Conservation (phyloP, 2,888 invertebrate species). For the Callyntrura guangdongensis region DNA sequence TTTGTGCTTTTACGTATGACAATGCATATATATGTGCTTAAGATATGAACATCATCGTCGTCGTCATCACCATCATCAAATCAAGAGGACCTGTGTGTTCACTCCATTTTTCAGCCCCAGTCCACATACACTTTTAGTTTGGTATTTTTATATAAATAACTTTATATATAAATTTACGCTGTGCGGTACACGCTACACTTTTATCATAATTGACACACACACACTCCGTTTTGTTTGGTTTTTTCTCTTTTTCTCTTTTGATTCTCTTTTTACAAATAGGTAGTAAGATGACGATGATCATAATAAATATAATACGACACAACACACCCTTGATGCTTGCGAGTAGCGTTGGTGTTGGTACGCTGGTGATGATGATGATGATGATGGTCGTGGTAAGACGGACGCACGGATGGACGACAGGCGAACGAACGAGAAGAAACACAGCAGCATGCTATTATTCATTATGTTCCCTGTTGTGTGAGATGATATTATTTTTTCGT, state of each 20-base stretch:
- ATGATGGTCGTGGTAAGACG: constrained; percentile 26
- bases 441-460: constrained; percentile 62
- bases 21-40: constrained; percentile 3
- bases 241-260: constrained; percentile 43
- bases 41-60: constrained; percentile 34
- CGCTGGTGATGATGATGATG: constrained; percentile 24
- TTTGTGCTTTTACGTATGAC: constrained; percentile 19
- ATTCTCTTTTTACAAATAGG: constrained; percentile 46
- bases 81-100: constrained; percentile 69
- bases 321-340: constrained; percentile 38
- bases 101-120: constrained; percentile 22
- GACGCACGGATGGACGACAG: constrained; percentile 64
- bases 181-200: background rate
- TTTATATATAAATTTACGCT: constrained; percentile 10
- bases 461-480: constrained; percentile 63
- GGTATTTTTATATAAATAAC: constrained; percentile 31
- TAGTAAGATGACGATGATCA: constrained; percentile 30
- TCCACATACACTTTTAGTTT: background rate
- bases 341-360: constrained; percentile 46
- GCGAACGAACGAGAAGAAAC: constrained; percentile 48
- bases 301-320: constrained; percentile 36
- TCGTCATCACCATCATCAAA: background rate
- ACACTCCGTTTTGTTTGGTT: constrained; percentile 70
- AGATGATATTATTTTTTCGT: constrained; percentile 59
- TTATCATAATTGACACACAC: constrained; percentile 65